Base-by-base conservation (phyloP, 2,888 invertebrate genomes). In the Argynnis bischoffii region DNA sequence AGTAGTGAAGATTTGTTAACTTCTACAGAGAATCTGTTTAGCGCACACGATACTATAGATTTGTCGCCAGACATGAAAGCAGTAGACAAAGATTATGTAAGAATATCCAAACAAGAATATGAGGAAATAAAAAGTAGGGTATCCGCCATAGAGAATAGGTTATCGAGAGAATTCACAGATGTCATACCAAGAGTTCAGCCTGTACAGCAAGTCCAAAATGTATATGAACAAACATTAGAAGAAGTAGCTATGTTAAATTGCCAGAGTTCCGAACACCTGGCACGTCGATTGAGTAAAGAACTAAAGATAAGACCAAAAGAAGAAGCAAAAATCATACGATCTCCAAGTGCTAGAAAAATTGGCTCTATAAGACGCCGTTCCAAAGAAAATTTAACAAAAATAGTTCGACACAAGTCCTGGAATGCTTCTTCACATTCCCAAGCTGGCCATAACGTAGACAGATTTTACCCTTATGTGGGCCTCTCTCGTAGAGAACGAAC, bases 281-380 rank as follows among this genome's bases (percentile, higher is more conserved):
- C 96, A 3, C 94, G 94, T 69, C 92, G 95, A 69, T 86, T 97
- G 54, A 95, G 96, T 76, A 94, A 94, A 78, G 96, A 96, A 81
- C 82, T 97, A 55, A 96, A 96, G 81, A 96, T 96, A 66, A 89
- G 96, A 67, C 94, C 95, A 55, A 95, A 95, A 69, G 92, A 93
- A 48, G 95, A 96, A 76, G 93, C 95, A 63, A 95, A 95, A 78
- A 93, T 96, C 8, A 95, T 96, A 70, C 88, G 96, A 73, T 97
- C 97, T 0, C 97, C 97, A 0, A 97, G 96, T 81, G 96, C 96
- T 1, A 92, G 97, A 63, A 97, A 96, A 93, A 97, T 97, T 69
- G 96, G 96, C 21, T 94, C 94, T 11, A 94, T 97, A 74, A 89
- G 96, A 78, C 92, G 96, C 57, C 90, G 96, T 63, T 96, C 96